Conservation (phyloP, 2,113 vertebrate species). For the Pyxicephalus adspersus region DNA sequence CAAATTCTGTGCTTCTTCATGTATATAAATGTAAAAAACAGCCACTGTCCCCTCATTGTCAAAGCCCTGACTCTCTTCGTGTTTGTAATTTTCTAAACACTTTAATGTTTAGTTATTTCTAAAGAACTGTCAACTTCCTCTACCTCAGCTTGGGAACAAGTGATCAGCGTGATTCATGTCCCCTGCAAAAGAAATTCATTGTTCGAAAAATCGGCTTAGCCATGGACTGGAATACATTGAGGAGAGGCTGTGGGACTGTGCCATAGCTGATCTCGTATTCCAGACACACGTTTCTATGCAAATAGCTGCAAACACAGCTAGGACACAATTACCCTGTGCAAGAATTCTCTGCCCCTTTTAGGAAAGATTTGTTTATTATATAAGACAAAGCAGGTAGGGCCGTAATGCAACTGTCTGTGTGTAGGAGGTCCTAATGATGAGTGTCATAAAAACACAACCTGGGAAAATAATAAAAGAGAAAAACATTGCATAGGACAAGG, state of each 20-base stretch:
- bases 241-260: conserved; percentile 75
- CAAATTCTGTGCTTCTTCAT: neutral
- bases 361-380: neutral
- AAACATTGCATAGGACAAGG: neutral
- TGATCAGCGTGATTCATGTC: conserved; percentile 82
- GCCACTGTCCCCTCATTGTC: conserved; percentile 18
- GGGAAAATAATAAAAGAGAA: conserved; percentile 30
- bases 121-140: conserved; percentile 76
- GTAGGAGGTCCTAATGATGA: neutral
- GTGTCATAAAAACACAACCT: conserved; percentile 1
- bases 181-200: conserved; percentile 82
- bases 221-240: conserved; percentile 75
- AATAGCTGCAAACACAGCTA: conserved; percentile 63
- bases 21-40: conserved; percentile 21
- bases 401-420: neutral
- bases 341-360: conserved; percentile 49
- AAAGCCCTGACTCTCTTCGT: conserved; percentile 36
- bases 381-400: conserved; percentile 15
- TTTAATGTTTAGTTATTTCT: conserved; percentile 62
- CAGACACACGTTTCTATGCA: conserved; percentile 69
- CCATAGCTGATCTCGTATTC: conserved; percentile 77
- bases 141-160: conserved; percentile 73
- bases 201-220: conserved; percentile 78
- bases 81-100: conserved; percentile 44
- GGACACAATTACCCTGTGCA: neutral